Evolutionary conservation across 2,797 vertebrate species (phyloP), one percentile per base, ranked within the genome.

Genomic region (Sebastes kiyomatsui): DNA sequence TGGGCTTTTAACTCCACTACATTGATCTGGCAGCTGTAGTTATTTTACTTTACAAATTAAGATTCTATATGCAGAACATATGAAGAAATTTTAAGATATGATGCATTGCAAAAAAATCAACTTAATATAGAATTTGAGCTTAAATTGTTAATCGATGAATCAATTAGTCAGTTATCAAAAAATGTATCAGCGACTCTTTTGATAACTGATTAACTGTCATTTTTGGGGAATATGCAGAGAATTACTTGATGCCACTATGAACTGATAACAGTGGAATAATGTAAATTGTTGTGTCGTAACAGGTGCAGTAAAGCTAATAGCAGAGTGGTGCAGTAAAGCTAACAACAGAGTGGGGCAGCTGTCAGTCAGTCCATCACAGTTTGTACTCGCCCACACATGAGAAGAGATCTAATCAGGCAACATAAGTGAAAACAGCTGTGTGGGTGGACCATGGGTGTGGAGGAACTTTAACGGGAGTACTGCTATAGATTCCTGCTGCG

Each of bases 361-460:
- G 61, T 61, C 30, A 33, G 46, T 49, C 46, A 20, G 2, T 55
- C 54, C 11, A 20, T 42, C 35, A 27, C 64, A 33, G 58, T 67
- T 69, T 76, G 12, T 16, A 68, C 62, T 75, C 59, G 16, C 54
- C 68, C 11, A 56, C 54, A n/a, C 33, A 9, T 18, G 22, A 58
- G 59, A 67, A n/a, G 12, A 70, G 28, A 11, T 55, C 14, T 46
- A 56, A 54, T 38, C 38, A 13, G 35, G 16, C 33, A n/a, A 7
- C 22, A 55, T 11, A 28, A 46, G 60, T 80, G 42, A 66, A 49
- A 74, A 20, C 69, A 71, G 69, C 68, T 77, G 79, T 72, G 75
- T 72, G 71, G 68, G 42, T 76, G 67, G 68, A 27, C 30, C 22
- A 20, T n/a, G 28, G 30, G 22, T 49, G 23, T 83, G 35, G 38